Evolutionary conservation across 2,888 invertebrate genomes (phyloP).

Genomic region (Nomada flava): DNA sequence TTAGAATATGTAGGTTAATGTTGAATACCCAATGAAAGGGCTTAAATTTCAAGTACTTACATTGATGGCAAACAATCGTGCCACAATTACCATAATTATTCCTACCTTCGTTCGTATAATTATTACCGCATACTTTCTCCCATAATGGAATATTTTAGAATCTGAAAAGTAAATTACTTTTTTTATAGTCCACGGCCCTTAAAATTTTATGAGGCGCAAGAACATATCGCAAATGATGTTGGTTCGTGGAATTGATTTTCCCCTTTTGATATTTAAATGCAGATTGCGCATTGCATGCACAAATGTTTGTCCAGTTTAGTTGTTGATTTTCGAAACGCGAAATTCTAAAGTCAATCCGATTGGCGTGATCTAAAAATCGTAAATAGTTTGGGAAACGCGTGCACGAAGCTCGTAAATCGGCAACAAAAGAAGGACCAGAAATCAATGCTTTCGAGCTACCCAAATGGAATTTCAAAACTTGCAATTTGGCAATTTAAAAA

Average conservation of each 20-base stretch:
- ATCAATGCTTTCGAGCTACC: not conserved
- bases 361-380: not conserved
- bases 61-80: not conserved
- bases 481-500: conserved; percentile 14
- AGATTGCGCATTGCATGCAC: not conserved
- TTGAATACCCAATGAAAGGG: not conserved
- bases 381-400: not conserved
- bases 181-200: not conserved
- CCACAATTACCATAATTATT: not conserved
- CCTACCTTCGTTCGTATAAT: not conserved
- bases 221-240: not conserved
- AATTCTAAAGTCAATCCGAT: not conserved
- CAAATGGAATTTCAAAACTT: not conserved
- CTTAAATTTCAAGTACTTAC: not conserved
- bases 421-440: not conserved
- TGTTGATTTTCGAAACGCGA: not conserved
- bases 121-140: not conserved
- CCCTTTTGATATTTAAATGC: not conserved
- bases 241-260: not conserved
- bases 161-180: not conserved
- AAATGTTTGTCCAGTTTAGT: not conserved
- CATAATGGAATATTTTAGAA: conserved; percentile 1
- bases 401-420: not conserved
- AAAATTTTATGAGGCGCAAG: not conserved
- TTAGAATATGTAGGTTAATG: not conserved